These are phyloP conservation scores for Trissolcus basalis DNA, from an alignment of 1,140 invertebrate genomes.

Conservation along the genomic window DNA sequence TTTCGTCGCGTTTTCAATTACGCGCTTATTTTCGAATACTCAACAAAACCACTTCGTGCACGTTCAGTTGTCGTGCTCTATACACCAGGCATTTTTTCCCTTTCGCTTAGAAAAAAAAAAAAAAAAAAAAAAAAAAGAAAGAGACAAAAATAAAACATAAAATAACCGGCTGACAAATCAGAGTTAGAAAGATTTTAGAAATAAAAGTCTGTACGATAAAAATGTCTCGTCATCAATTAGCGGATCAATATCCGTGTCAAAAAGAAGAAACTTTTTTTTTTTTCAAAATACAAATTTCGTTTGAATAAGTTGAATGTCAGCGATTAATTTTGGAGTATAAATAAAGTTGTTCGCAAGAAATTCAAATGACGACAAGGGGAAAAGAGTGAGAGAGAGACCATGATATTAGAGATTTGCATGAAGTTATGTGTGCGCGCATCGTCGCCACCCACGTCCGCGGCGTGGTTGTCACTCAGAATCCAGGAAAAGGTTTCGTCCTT, in stretches of 20 bases:
- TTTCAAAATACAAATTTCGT: too few relatives aligned
- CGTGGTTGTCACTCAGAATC: constrained; percentile 70
- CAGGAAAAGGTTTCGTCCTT: constrained; percentile 62
- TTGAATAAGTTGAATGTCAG: too few relatives aligned
- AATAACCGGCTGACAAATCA: too few relatives aligned
- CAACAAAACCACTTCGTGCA: constrained; percentile 45
- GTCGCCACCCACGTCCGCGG: constrained; percentile 71
- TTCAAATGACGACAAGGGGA: not conserved
- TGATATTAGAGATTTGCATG: constrained; percentile 73
- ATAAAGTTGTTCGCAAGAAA: constrained; percentile 1
- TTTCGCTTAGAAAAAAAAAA: too few relatives aligned
- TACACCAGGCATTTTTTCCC: constrained; percentile 30
- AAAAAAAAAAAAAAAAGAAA: constrained; percentile 7
- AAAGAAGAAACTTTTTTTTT: too few relatives aligned
- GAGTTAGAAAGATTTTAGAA: too few relatives aligned
- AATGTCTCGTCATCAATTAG: too few relatives aligned
- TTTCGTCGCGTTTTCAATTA: constrained; percentile 73
- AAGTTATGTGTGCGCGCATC: constrained; percentile 64
- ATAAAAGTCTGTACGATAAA: too few relatives aligned
- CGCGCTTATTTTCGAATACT: constrained; percentile 66
- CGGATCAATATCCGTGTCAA: too few relatives aligned
- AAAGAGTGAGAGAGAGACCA: constrained; percentile 13
- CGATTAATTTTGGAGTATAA: not conserved
- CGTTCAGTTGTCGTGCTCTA: constrained; percentile 37
- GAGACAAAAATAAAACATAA: too few relatives aligned